Percentiles rank a stretch among this genome's conserved stretches.
phyloP scores from a whole-genome alignment of 2,888 invertebrate species.

The Thereva nobilitata region DNA sequence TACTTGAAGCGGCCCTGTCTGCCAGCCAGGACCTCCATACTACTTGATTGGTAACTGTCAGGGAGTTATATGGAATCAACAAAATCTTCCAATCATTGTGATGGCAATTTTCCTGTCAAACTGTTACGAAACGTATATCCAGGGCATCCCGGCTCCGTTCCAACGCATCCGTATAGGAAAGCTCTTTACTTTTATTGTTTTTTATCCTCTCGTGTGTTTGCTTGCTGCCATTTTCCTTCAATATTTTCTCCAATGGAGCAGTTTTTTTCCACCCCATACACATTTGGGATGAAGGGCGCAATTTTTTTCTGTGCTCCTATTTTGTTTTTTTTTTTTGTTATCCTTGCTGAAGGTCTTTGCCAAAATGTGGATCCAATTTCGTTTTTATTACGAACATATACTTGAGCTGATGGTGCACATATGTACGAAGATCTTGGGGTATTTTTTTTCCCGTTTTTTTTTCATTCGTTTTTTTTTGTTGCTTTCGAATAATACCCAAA shows the following conservation, averaged over 20 bases:
- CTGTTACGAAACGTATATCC: constrained; percentile 15
- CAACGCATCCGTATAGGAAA: constrained; percentile 18
- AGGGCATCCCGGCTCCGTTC: not conserved
- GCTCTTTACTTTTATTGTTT: constrained; percentile 39
- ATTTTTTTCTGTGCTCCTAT: not conserved
- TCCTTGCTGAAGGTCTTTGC: constrained; percentile 34
- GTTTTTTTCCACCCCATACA: constrained; percentile 20
- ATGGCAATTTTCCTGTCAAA: constrained; percentile 39
- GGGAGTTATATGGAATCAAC: constrained; percentile 30
- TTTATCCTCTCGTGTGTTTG: constrained; percentile 35
- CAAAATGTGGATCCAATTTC: constrained; percentile 47
- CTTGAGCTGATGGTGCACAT: constrained; percentile 34
- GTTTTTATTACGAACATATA: constrained; percentile 46
- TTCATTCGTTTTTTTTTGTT: constrained; percentile 14
- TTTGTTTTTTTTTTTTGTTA: constrained; percentile 8
- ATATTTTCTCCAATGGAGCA: constrained; percentile 34
- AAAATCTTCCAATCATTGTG: constrained; percentile 41
- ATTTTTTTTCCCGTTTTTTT: too few species aligned
- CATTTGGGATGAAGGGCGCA: constrained; percentile 36
- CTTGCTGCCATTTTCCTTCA: constrained; percentile 25
- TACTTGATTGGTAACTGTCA: constrained; percentile 29
- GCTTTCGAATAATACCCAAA: constrained; percentile 33
- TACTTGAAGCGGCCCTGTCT: too few species aligned
- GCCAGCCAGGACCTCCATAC: too few species aligned
- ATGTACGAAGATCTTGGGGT: constrained; percentile 6